Conservation (phyloP, 2,113 vertebrate species). For the Peromyscus maniculatus region DNA sequence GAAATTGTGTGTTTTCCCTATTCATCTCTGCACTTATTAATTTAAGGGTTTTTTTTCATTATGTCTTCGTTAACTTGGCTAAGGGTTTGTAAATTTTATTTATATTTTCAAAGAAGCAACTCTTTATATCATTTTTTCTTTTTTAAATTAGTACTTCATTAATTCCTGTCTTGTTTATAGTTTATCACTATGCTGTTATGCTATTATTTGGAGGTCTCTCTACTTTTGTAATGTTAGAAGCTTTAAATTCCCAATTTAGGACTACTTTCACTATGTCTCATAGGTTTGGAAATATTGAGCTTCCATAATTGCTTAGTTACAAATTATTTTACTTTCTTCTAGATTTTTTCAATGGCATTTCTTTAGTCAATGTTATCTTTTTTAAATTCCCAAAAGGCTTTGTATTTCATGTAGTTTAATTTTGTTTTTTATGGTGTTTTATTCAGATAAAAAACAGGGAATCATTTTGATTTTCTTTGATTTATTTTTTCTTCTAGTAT, state of each 20-base stretch:
- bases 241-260: background rate
- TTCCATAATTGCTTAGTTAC: background rate
- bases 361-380: background rate
- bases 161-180: background rate
- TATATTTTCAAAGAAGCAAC: background rate
- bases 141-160: background rate
- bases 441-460: background rate
- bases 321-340: background rate
- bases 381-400: background rate
- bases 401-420: background rate
- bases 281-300: background rate
- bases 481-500: background rate
- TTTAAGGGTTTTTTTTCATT: background rate
- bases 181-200: no score
- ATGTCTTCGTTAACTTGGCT: background rate
- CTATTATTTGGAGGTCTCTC: background rate
- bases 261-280: background rate
- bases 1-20: background rate
- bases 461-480: no score
- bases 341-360: background rate
- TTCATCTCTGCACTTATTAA: background rate
- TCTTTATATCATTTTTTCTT: background rate
- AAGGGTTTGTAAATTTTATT: background rate
- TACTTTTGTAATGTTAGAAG: background rate
- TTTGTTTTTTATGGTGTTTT: background rate